Evolutionary conservation across 2,888 invertebrate genomes (phyloP), one percentile per base, ranked within the genome.

Genomic region (Portevinia maculata): DNA sequence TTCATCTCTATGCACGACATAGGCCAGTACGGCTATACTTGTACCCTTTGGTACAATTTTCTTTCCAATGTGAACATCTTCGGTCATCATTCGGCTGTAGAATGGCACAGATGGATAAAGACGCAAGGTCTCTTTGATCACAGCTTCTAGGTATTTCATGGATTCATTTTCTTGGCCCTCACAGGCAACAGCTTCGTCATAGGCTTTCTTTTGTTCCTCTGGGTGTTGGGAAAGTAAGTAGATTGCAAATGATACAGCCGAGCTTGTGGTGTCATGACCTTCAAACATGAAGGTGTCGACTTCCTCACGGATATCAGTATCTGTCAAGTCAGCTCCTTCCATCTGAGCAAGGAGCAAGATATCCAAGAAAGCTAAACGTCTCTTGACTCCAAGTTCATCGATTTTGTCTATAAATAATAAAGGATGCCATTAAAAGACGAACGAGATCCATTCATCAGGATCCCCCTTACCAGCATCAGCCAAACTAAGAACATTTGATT

Each of bases 251-350:
- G 91, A 90, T n/a, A 92, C 89, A 3, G 92, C 91, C 37, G 92
- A 90, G 8, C 92, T 91, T 44, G 92, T 92, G 0, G 93, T 93
- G 69, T 93, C 92, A 73, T 93, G 92, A 0, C 92, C 93, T 91
- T 92, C 92, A 86, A 93, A 93, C 91, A 93, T 92, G 84, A 93
- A 93, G 0, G 93, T 93, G 84, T 93, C 92, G 8, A 93, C 92
- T 88, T 93, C 92, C 85, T 92, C 92, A 59, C 92, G 89, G 55
- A 93, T 91, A 62, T 93, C 92, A 28, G 89, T 87, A 81, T 92
- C 91, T 1, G 89, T 91, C 19, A 93, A 86, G 4, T 88, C 87
- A 24, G 86, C 87, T 6, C 91, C 91, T 73, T 91, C 90, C 81
- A 89, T 88, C 76, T 91, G 92, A 3, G 91, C 88, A 32, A 92